These are phyloP conservation scores for Bagarius yarrelli DNA, from an alignment of 2,113 vertebrate genomes.

Conservation along the genomic window DNA sequence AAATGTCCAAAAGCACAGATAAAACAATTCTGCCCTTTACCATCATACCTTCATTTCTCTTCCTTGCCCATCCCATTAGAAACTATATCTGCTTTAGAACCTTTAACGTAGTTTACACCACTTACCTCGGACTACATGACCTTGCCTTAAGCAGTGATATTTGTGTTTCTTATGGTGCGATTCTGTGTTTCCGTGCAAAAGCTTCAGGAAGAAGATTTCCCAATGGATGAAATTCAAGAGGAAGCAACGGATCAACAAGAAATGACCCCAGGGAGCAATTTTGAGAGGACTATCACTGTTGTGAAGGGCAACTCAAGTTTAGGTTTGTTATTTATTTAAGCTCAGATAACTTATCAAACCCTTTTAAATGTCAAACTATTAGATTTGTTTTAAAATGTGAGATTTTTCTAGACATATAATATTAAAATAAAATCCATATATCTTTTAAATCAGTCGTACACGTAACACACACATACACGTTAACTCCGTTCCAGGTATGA, in stretches of 20 bases:
- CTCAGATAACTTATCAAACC: neutral
- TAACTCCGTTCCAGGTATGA: conserved; percentile 80
- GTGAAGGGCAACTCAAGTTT: conserved; percentile 96
- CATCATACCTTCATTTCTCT: neutral
- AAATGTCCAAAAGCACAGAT: neutral
- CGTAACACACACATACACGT: neutral
- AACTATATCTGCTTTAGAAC: neutral
- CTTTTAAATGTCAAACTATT: neutral
- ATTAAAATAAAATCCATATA: neutral
- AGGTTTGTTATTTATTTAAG: conserved; percentile 72
- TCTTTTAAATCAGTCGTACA: no score
- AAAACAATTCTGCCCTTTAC: neutral
- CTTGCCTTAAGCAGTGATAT: conserved; percentile 24
- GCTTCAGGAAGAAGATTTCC: conserved; percentile 71
- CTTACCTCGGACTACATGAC: conserved; percentile 27
- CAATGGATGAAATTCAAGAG: conserved; percentile 49
- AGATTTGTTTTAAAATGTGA: neutral
- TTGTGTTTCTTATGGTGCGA: conserved; percentile 14
- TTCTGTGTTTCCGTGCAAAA: conserved; percentile 23
- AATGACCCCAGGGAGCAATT: conserved; percentile 65
- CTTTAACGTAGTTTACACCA: conserved; percentile 19
- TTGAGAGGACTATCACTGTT: conserved; percentile 87
- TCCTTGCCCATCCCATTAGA: conserved; percentile 10
- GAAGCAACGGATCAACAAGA: conserved; percentile 51
- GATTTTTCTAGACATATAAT: neutral